Evolutionary conservation across 2,797 vertebrate species (phyloP).

Genomic region (Pelobates cultripes): DNA sequence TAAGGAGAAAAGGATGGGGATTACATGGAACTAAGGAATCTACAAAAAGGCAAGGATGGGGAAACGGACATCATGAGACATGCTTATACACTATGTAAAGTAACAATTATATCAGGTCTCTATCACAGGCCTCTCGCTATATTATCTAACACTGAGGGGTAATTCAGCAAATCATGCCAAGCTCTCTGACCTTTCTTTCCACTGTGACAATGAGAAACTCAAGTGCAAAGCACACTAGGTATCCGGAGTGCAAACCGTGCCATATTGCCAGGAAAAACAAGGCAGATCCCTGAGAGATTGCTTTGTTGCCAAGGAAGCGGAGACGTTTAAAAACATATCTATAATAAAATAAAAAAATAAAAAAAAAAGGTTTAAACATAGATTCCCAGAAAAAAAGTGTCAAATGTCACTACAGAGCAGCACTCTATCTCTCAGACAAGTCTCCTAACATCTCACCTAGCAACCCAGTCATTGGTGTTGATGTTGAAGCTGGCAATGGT

Average conservation of each 20-base stretch:
- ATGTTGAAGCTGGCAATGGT: conserved; percentile 96
- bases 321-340: conserved; percentile 94
- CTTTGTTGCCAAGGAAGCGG: conserved; percentile 92
- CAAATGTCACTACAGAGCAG: background rate
- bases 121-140: too few species aligned
- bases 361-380: background rate
- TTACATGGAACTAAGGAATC: background rate
- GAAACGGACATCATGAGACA: background rate
- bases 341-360: conserved; percentile 8
- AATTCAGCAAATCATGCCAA: background rate
- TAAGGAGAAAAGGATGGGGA: conserved; percentile 59
- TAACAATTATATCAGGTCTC: too few species aligned
- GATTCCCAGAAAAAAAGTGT: conserved; percentile 33
- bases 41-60: background rate
- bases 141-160: too few species aligned
- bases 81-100: background rate
- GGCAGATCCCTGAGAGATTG: conserved; percentile 85
- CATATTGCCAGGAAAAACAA: conserved; percentile 91
- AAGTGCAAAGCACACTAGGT: conserved; percentile 95
- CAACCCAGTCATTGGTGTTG: conserved; percentile 95
- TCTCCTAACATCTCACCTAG: conserved; percentile 79
- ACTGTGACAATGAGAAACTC: conserved; percentile 92
- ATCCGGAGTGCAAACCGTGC: conserved; percentile 95
- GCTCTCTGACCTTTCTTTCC: conserved; percentile 83
- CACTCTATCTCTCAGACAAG: background rate